Base-by-base conservation (phyloP, 1,140 invertebrate genomes). In the Drosophila ambigua region DNA sequence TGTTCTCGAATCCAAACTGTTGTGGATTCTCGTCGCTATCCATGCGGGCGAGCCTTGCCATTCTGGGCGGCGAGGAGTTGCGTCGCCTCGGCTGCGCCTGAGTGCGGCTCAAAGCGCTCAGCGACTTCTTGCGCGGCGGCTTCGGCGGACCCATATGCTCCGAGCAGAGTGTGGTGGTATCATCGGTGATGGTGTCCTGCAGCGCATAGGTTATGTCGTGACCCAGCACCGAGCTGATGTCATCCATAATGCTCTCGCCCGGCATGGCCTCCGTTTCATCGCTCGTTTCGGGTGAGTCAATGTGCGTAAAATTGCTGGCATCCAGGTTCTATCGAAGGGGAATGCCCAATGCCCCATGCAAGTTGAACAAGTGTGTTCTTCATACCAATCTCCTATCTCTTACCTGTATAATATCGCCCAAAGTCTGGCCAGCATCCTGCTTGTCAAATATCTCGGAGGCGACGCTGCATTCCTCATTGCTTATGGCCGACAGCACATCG, bases 231-330 rank as follows among this genome's bases (percentile, higher is more conserved):
- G 95, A 96, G 80, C 95, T 96, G 7, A 96, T 94, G 78, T 96
- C 95, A 58, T 96, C 95, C 90, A 96, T 94, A 9, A 96, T 93
- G 48, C 95, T 96, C 90, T 96, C 95, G 4, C 95, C 95, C 55
- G 95, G 95, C 66, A 95, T 92, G 2, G 94, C 93, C 77, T 96
- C 95, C 2, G 94, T 95, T 2, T 94, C 94, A 54, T 97, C 96
- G 1, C 96, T 96, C 44, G 94, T 94, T 92, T 97, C 96, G 0
- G 96, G 95, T 0, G 96, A 96, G 72, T 97, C 96, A 46, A 96
- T 96, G 77, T 97, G 96, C 9, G 94, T 94, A 13, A 97, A 96
- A 46, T 94, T 92, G 41, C 92, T 93, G n/a, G 57, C 93, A 50
- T 91, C 88, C 4, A 91, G 64, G 26, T 84, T 84, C 91, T 92